Evolutionary conservation across 2,888 invertebrate species (phyloP), one percentile per base, ranked within the genome.

Genomic region (Stratiomys singularior): DNA sequence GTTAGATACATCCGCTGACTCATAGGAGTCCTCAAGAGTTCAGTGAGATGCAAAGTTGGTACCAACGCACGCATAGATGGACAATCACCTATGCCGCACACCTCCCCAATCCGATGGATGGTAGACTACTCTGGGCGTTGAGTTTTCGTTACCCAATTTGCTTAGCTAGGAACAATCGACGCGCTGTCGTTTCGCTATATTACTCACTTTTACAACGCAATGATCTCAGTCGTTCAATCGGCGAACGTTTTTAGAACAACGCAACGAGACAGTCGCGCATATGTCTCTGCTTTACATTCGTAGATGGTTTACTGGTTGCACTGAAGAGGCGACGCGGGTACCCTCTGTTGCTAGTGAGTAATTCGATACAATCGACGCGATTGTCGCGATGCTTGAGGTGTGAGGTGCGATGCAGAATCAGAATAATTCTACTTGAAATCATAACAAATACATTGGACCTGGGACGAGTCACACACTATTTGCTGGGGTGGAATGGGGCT

Each of bases 1-100:
- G 13, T 25, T 47, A n/a, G 60, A 58, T 23, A 74, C 74, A 74
- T 74, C 74, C 74, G 74, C 74, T 74, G 74, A 74, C 23, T 74
- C 74, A 74, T 60, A 60, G 60, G 72, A 23, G 74, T 60, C 58
- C 74, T 37, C 25, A 13, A 66, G 63, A 66, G 66, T 66, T 66
- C 44, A 66, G 13, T 18, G 66, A 66, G 44, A 3, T 66, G 66
- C 66, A 66, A 66, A 60, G 5, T 5, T 25, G 5, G 23, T 7
- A 1, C 60, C 23, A 25, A 18, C 23, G 60, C 52, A 52, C 15
- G 37, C 37, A 37, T 37, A 9, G 37, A 37, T 37, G 9, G 37
- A 5, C 9, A 37, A 37, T 37, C 37, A 9, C 37, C 37, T 13
- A 52, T 4, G 52, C 52, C 52, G 7, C 52, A 52, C n/a, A 52